Base-by-base conservation (phyloP, 2,113 vertebrate genomes). In the Chauna torquata region DNA sequence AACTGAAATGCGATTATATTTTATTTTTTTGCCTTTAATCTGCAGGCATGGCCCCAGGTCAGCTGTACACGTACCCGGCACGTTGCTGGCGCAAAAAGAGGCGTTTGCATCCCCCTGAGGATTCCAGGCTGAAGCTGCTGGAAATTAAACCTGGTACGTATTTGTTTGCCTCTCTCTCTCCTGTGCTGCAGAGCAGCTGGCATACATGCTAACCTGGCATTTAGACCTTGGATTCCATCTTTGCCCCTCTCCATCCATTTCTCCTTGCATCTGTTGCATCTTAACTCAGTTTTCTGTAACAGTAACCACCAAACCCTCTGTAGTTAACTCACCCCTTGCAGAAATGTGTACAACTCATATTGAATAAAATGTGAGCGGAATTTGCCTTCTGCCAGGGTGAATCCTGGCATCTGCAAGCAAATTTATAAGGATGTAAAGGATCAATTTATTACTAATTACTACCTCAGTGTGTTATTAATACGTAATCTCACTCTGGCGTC, bases 11-110 rank as follows among this genome's bases (percentile, higher is more conserved):
- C 92, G 86, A 83, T 80, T 93, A 58, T 34, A 40, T 88, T 82
- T 85, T 92, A 76, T 94, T 95, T 89, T 89, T 94, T 97, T 97
- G 59, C 61, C 80, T 97, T 95, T 97, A 89, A 92, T 88, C 88
- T 91, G 92, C 96, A 99, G 99, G 99, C 49, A 97, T 99, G 57
- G 98, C 98, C 76, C 98, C 99, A 1, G 99, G 99, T 82, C 99
- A 99, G 98, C 98, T 99, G 92, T 99, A 99, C 95, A 99, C 99
- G 0, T 99, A 99, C 94, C 99, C 99, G n/a, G 99, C 99, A 86
- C 99, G 99, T 89, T 99, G 99, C 97, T 99, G 99, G 99, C 98
- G 99, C 62, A 99, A 99, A 98, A 99, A 99, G 97, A 99, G 99
- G 96, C 98, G 99, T 95, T 98, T 99, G 88, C 99, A 99, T 95